Evolutionary conservation across 2,113 vertebrate species (phyloP).

Genomic region (Lichenostomus cassidix): DNA sequence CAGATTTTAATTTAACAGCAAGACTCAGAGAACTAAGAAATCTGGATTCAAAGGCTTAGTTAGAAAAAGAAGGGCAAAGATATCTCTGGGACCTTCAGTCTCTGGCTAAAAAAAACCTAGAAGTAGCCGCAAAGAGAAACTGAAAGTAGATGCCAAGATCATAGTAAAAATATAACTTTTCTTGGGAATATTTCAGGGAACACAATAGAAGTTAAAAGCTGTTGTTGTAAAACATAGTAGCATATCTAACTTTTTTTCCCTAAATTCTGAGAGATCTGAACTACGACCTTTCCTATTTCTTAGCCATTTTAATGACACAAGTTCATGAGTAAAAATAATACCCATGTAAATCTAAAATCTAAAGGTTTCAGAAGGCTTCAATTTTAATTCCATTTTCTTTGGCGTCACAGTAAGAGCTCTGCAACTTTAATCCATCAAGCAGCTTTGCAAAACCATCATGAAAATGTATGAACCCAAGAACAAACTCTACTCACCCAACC

Average conservation of each 20-base stretch:
- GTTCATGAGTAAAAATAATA: background rate
- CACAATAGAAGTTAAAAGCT: background rate
- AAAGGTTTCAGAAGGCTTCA: background rate
- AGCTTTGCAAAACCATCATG: slow-evolving; percentile 7
- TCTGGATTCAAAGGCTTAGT: background rate
- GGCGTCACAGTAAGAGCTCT: background rate
- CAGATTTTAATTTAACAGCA: background rate
- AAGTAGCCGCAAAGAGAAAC: background rate
- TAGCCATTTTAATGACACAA: background rate
- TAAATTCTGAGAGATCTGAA: background rate
- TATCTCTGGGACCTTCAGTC: background rate
- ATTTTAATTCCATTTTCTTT: background rate
- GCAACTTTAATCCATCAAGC: slow-evolving; percentile 14
- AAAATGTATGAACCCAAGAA: slow-evolving; percentile 51
- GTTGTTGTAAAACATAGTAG: background rate
- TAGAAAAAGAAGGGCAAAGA: background rate
- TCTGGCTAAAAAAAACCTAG: background rate
- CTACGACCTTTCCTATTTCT: background rate
- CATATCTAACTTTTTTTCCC: background rate
- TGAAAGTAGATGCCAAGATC: background rate
- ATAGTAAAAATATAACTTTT: background rate
- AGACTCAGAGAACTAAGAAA: background rate
- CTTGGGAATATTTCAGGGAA: background rate
- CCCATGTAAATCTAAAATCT: background rate
- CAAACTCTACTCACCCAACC: slow-evolving; percentile 39